These are phyloP conservation scores for Microplitis mediator DNA, from an alignment of 1,140 invertebrate genomes.

Conservation along the genomic window DNA sequence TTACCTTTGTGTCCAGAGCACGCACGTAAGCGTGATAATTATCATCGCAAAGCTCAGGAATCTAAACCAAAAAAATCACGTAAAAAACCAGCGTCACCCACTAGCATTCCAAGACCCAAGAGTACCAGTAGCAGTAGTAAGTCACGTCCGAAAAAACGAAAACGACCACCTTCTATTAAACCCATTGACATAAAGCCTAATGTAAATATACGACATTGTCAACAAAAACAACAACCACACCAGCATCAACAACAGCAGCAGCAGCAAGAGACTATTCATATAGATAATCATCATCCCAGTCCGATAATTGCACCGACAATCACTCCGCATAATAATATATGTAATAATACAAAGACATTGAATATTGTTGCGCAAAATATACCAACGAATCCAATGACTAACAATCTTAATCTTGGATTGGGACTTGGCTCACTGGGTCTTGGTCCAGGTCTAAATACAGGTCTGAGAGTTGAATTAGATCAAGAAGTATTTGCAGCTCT, in stretches of 20 bases:
- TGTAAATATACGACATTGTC: conserved; percentile 1
- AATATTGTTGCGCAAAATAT: conserved; percentile 48
- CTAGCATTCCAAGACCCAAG: conserved; percentile 67
- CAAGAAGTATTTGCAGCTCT: conserved; percentile 63
- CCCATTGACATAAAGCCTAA: conserved; percentile 20
- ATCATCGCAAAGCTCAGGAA: conserved; percentile 73
- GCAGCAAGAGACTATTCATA: conserved; percentile 24
- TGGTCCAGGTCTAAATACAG: conserved; percentile 47
- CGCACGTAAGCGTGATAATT: conserved; percentile 79
- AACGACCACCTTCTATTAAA: conserved; percentile 50
- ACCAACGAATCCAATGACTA: conserved; percentile 38
- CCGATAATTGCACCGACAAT: conserved; percentile 39
- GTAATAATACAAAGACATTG: conserved; percentile 53
- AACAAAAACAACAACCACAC: conserved; percentile 31
- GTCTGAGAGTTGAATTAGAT: conserved; percentile 57
- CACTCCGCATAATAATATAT: conserved; percentile 36
- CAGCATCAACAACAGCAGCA: too few species aligned
- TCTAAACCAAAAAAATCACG: conserved; percentile 80
- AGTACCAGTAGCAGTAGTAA: conserved; percentile 50
- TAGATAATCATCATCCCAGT: conserved; percentile 47
- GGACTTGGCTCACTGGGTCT: conserved; percentile 54
- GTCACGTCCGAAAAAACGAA: conserved; percentile 76
- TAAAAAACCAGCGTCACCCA: conserved; percentile 76
- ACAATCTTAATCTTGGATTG: conserved; percentile 49
- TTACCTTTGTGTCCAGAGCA: conserved; percentile 84